Evolutionary conservation across 2,113 vertebrate genomes (phyloP).

Genomic region (Hemiprocne comata): DNA sequence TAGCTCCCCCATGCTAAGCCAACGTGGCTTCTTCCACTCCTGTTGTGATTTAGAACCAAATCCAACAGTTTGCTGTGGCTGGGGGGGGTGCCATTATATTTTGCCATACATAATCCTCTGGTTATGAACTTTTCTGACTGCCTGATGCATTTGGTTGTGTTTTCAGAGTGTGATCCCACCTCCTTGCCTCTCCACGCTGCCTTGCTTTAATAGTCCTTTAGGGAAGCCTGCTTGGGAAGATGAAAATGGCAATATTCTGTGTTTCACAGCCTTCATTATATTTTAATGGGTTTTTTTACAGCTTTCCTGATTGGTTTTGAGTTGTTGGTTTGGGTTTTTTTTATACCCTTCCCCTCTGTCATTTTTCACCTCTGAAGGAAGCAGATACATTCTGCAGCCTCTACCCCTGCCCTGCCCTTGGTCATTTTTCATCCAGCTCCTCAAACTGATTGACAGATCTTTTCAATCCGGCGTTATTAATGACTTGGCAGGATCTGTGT

Average conservation of each 20-base stretch:
- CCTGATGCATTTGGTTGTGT: not conserved
- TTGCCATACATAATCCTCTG: not conserved
- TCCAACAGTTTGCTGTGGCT: not conserved
- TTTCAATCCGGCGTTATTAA: not conserved
- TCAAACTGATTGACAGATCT: not conserved
- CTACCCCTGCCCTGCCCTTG: not conserved
- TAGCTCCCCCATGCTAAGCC: not conserved
- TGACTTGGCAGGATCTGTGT: not conserved
- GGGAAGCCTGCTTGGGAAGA: not conserved
- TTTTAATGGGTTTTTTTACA: not conserved
- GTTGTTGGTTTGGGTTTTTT: not conserved
- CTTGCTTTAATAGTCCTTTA: not conserved
- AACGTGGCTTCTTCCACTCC: not conserved
- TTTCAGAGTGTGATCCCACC: not conserved
- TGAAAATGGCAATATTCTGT: not conserved
- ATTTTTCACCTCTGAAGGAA: not conserved
- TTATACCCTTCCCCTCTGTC: not conserved
- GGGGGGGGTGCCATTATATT: not conserved
- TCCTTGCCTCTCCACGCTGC: not conserved
- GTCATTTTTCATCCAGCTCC: not conserved
- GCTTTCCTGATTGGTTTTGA: not conserved
- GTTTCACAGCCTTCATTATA: not conserved
- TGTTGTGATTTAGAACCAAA: not conserved
- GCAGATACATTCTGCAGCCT: not conserved
- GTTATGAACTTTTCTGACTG: not conserved